Conservation (phyloP, 1,140 invertebrate genomes). For the Gryllus bimaculatus region DNA sequence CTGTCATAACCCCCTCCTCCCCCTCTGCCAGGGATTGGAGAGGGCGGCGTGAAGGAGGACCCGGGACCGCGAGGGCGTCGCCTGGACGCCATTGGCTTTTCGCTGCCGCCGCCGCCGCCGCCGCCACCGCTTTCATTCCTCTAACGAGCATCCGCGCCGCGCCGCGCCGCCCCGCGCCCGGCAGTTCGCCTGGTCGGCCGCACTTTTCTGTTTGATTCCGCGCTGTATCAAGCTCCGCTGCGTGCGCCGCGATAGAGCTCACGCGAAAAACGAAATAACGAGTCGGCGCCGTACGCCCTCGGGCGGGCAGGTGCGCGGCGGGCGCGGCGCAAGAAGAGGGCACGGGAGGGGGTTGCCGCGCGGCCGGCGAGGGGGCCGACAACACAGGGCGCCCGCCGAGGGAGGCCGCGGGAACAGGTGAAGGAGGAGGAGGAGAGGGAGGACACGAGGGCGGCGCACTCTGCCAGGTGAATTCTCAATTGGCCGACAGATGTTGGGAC, state of each 20-base stretch:
- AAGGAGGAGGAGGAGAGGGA: too few species aligned
- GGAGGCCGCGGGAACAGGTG: too few species aligned
- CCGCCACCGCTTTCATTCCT: conserved; percentile 2
- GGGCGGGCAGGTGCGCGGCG: not conserved
- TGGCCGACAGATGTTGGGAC: too few species aligned
- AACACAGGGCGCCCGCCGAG: too few species aligned
- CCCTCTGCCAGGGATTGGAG: not conserved
- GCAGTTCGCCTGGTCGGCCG: not conserved
- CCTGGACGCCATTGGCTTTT: not conserved
- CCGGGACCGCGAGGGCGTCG: too few species aligned
- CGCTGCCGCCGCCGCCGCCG: too few species aligned
- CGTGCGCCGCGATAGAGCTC: not conserved
- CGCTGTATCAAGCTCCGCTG: not conserved
- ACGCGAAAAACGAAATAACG: conserved; percentile 1
- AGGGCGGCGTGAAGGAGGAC: not conserved
- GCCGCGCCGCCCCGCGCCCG: too few species aligned
- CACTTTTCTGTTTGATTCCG: conserved; percentile 1
- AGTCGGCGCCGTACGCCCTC: not conserved
- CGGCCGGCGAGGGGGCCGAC: too few species aligned
- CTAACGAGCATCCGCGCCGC: not conserved
- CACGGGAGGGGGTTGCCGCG: not conserved
- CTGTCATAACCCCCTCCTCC: not conserved
- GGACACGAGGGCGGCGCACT: too few species aligned
- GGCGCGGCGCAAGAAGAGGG: too few species aligned
- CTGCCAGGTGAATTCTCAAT: too few species aligned